Evolutionary conservation across 2,888 invertebrate genomes (phyloP).

Genomic region (Mimumesa dahlbomi): DNA sequence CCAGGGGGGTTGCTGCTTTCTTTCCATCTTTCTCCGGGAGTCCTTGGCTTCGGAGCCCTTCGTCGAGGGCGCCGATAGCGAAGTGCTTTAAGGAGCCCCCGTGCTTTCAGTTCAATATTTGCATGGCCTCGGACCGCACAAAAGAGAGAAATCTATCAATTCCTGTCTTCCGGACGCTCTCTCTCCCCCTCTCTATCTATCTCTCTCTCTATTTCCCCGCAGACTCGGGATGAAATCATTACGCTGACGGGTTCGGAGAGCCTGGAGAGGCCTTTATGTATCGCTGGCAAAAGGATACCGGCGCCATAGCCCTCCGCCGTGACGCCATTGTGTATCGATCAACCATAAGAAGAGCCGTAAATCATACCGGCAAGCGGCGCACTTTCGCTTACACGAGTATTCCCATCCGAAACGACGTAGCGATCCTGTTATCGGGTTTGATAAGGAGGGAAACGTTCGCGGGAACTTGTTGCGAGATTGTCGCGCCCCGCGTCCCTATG

Average conservation of each 20-base stretch:
- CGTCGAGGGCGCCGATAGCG: slow-evolving; percentile 48
- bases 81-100: slow-evolving; percentile 63
- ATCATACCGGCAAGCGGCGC: slow-evolving; percentile 56
- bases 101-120: slow-evolving; percentile 70
- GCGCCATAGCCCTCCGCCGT: slow-evolving; percentile 40
- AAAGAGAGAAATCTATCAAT: slow-evolving; percentile 76
- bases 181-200: too few species aligned
- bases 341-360: slow-evolving; percentile 61
- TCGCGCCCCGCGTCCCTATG: too few species aligned
- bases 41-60: slow-evolving; percentile 1
- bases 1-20: too few species aligned
- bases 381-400: slow-evolving; percentile 50
- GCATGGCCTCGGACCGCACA: slow-evolving; percentile 66
- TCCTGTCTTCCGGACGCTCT: slow-evolving; percentile 71
- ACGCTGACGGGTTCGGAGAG: slow-evolving; percentile 53
- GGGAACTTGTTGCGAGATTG: too few species aligned
- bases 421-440: slow-evolving; percentile 14
- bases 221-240: slow-evolving; percentile 67
- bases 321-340: slow-evolving; percentile 51
- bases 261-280: slow-evolving; percentile 61
- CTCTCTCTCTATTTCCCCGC: too few species aligned
- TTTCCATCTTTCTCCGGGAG: not conserved
- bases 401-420: slow-evolving; percentile 21
- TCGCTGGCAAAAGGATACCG: slow-evolving; percentile 53
- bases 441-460: slow-evolving; percentile 27